Evolutionary conservation across 92 coral and sea anemone species (phyloP).

Genomic region (Bergia sp.): DNA sequence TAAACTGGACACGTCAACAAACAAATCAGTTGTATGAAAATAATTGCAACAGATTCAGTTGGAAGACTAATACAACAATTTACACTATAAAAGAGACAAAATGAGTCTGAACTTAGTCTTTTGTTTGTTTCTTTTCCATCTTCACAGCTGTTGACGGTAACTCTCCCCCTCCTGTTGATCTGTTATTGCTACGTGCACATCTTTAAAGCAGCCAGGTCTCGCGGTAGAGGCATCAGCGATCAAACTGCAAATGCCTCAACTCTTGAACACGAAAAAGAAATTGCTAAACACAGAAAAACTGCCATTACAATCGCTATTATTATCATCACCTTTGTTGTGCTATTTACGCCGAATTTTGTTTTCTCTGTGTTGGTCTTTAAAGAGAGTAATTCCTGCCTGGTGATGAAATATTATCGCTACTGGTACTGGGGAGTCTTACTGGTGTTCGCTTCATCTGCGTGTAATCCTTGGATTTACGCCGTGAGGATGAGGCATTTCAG

Average conservation of each 20-base stretch:
- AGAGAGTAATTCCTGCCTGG: slow-evolving; percentile 27
- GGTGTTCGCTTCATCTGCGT: slow-evolving; percentile 42
- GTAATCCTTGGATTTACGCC: slow-evolving; percentile 58
- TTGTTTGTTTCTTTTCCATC: too few relatives aligned
- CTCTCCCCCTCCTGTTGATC: slow-evolving; percentile 33
- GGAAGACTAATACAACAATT: too few relatives aligned
- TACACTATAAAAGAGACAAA: too few relatives aligned
- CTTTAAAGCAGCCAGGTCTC: slow-evolving; percentile 48
- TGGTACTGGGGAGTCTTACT: slow-evolving; percentile 55
- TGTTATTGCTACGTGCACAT: slow-evolving; percentile 46
- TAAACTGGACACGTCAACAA: too few relatives aligned
- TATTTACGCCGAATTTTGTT: slow-evolving; percentile 53
- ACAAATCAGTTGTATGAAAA: too few relatives aligned
- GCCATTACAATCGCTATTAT: slow-evolving; percentile 49
- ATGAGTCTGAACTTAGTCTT: too few relatives aligned
- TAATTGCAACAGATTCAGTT: too few relatives aligned
- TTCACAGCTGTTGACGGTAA: slow-evolving; percentile 30
- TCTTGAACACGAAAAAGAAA: slow-evolving; percentile 17
- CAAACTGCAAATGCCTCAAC: neutral
- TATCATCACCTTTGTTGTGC: slow-evolving; percentile 26
- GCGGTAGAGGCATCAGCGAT: slow-evolving; percentile 35
- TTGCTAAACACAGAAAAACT: slow-evolving; percentile 41
- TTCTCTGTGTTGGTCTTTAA: slow-evolving; percentile 46
- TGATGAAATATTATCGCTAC: slow-evolving; percentile 34
- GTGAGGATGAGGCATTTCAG: slow-evolving; percentile 51